phyloP scores from a whole-genome alignment of 2,888 invertebrate species.

The Tortricodes alternella region DNA sequence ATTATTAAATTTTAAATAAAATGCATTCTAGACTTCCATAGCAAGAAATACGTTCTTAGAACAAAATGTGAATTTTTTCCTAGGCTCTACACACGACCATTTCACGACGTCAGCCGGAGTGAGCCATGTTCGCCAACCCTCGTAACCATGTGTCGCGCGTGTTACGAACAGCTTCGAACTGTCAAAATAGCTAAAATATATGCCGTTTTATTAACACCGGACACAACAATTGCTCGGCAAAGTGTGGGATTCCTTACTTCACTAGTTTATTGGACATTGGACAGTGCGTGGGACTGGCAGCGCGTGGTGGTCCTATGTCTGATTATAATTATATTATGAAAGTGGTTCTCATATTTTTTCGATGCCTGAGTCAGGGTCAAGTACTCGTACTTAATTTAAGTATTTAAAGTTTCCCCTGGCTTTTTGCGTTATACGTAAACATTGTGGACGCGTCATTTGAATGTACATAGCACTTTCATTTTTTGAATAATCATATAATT shows the following conservation, averaged over 20 bases:
- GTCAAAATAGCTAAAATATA: constrained; percentile 82
- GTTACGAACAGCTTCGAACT: constrained; percentile 74
- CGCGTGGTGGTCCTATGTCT: constrained; percentile 27
- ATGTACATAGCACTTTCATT: no score
- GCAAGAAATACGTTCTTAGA: no score
- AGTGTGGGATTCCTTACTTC: constrained; percentile 77
- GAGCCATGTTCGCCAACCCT: constrained; percentile 27
- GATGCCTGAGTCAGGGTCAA: neutral
- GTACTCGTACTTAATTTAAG: neutral
- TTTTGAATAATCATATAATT: no score
- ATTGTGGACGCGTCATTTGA: no score
- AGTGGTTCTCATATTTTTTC: constrained; percentile 15
- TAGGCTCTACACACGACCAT: no score
- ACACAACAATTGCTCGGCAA: constrained; percentile 73
- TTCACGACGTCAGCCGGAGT: neutral
- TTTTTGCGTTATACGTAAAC: no score
- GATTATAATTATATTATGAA: constrained; percentile 31
- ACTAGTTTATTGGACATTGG: constrained; percentile 69
- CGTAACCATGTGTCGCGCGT: constrained; percentile 48
- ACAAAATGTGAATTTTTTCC: neutral
- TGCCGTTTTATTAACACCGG: constrained; percentile 77
- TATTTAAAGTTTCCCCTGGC: neutral
- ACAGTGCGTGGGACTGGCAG: constrained; percentile 59
- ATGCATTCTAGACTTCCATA: no score
- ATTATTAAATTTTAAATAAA: no score